Evolutionary conservation across 2,888 invertebrate species (phyloP), one percentile per base, ranked within the genome.

Genomic region (Euplagia quadripunctaria): DNA sequence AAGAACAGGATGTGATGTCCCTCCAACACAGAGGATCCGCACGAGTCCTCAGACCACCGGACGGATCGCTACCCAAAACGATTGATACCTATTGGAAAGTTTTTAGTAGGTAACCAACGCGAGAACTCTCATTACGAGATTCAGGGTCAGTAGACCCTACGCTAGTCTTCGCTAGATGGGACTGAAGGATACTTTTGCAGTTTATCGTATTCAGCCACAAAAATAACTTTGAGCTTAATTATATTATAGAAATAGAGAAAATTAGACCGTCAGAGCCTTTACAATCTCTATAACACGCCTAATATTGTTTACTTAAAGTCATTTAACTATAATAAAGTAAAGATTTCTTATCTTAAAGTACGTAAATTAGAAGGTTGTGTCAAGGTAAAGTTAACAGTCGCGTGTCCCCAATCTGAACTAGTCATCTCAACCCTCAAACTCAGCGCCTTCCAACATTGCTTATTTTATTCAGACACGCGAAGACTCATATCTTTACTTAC

Each of bases 321-420:
- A 61, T 31, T 61, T 2, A 31, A 61, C 12, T n/a, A 58, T 20
- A 58, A 2, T 14, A 61, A 61, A 5, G 31, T 61, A 61, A 14
- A 61, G 31, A 31, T 31, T 58, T n/a, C 55, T 9, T 58, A 58
- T 58, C 11, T 20, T 31, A 58, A 58, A 58, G 20, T 31, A 58
- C n/a, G n/a, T 41, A 42, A 52, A 41, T 41, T 17, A 52, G 52
- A 52, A 67, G 67, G 67, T 67, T 51, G n/a, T 14, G 1, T 55
- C 7, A 55, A n/a, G 42, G 55, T 55, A 42, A 52, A 41, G n/a
- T 55, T 17, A 46, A 16, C 6, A n/a, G 43, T 71, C 20, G 82
- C 86, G 86, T 86, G 86, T 71, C 55, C 72, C 68, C 75, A 82
- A 86, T 86, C 85, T 84, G 72, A 78, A 69, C 77, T 69, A 72